Conservation (phyloP, 1,140 invertebrate species). For the Euglossa dilemma region DNA sequence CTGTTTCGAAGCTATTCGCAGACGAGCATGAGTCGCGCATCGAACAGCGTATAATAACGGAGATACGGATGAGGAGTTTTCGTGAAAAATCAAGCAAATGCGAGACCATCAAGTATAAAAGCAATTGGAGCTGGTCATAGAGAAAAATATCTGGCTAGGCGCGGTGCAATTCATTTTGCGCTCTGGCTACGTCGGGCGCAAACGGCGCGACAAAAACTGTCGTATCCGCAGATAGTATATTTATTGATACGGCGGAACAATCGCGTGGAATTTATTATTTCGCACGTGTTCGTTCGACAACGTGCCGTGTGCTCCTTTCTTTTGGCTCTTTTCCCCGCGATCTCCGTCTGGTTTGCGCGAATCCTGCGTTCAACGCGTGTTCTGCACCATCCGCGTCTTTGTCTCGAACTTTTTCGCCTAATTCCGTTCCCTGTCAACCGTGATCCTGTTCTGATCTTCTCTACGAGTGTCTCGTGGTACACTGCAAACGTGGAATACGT, state of each 20-base stretch:
- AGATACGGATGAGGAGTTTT: slow-evolving; percentile 25
- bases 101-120: slow-evolving; percentile 40
- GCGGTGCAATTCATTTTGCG: slow-evolving; percentile 59
- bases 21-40: neutral
- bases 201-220: slow-evolving; percentile 52
- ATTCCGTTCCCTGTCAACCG: neutral
- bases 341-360: neutral
- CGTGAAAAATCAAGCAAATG: slow-evolving; percentile 27
- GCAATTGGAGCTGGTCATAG: slow-evolving; percentile 47
- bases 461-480: too few species aligned
- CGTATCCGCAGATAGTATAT: slow-evolving; percentile 62
- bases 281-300: slow-evolving; percentile 39
- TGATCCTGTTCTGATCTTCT: neutral
- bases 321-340: neutral
- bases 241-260: slow-evolving; percentile 71
- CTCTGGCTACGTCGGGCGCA: slow-evolving; percentile 29
- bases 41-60: neutral
- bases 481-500: too few species aligned
- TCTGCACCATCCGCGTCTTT: neutral
- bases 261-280: slow-evolving; percentile 69
- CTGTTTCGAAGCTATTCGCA: neutral
- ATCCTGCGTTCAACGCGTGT: neutral
- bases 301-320: slow-evolving; percentile 35
- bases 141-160: slow-evolving; percentile 46
- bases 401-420: neutral